Conservation (phyloP, 2,113 vertebrate species). For the Tylochromis polylepis region DNA sequence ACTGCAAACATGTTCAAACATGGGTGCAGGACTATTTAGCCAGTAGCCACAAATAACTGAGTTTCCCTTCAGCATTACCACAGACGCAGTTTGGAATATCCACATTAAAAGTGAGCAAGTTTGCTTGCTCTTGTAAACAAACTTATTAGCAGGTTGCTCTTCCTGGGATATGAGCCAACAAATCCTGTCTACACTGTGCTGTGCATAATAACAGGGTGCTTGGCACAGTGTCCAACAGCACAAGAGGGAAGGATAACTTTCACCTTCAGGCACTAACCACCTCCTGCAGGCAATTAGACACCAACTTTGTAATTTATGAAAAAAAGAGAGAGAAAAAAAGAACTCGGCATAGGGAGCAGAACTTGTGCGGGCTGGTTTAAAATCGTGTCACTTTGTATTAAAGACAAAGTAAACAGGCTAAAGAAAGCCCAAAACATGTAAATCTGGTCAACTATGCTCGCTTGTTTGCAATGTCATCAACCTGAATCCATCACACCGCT, state of each 20-base stretch:
- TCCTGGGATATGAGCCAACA: conserved; percentile 10
- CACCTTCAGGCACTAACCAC: conserved; percentile 29
- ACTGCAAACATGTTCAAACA: conserved; percentile 53
- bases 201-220: conserved; percentile 8
- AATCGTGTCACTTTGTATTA: background rate
- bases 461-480: conserved; percentile 9
- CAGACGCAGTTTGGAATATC: background rate
- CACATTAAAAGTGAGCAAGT: background rate
- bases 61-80: background rate
- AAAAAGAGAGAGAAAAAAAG: background rate
- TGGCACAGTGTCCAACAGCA: conserved; percentile 25
- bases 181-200: background rate
- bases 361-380: conserved; percentile 13
- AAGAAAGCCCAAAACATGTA: background rate
- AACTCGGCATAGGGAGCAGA: background rate
- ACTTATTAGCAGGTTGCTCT: background rate
- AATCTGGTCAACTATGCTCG: background rate
- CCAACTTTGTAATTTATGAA: conserved; percentile 18
- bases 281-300: conserved; percentile 23
- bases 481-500: conserved; percentile 11
- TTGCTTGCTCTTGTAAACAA: background rate
- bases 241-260: conserved; percentile 23
- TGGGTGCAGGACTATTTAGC: background rate
- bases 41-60: conserved; percentile 42
- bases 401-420: background rate